Base-by-base conservation (phyloP, 2,113 vertebrate species). In the Ophiodon elongatus region DNA sequence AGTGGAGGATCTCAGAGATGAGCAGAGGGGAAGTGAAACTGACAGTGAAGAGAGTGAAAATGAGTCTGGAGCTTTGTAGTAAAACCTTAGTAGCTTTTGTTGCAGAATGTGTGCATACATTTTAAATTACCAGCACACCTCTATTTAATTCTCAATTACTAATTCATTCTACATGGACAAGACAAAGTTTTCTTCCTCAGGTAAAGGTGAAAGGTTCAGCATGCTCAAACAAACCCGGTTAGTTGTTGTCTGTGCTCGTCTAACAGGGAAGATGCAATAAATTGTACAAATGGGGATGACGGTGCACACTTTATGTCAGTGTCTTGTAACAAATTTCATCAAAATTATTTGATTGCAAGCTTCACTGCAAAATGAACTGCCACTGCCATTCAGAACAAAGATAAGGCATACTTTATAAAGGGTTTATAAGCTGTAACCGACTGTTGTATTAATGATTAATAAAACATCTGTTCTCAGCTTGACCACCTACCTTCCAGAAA, bases 1-100 rank as follows among this genome's bases (percentile, higher is more conserved):
- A 70, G 64, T n/a, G 60, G 79, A 89, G 64, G 80, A 82, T 80
- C 74, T 78, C 64, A 57, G 83, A 72, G 90, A 92, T 90, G 91
- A 92, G 87, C 86, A 73, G 68, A 37, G 4, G 57, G 68, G 73
- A 83, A 43, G 76, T 41, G 64, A 83, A 64, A 67, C 60, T 41
- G 67, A 68, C 76, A 78, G 57, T 27, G 41, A 73, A 57, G 70
- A 80, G 57, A 73, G 50, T 79, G 47, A 62, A 63, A 72, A 33
- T 14, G 65, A 79, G 4, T 64, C 17, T n/a, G 35, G 21, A 3
- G 31, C 41, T 62, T 50, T 35, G 62, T 14, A 13, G 23, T 13
- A 6, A 69, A 41, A 69, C 25, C 37, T 45, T 4, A 35, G 3
- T 11, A 19, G 10, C 9, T 10, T 6, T 15, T 35, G 50, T 17